Conservation (phyloP, 1,140 invertebrate genomes). For the Pectinophora gossypiella region DNA sequence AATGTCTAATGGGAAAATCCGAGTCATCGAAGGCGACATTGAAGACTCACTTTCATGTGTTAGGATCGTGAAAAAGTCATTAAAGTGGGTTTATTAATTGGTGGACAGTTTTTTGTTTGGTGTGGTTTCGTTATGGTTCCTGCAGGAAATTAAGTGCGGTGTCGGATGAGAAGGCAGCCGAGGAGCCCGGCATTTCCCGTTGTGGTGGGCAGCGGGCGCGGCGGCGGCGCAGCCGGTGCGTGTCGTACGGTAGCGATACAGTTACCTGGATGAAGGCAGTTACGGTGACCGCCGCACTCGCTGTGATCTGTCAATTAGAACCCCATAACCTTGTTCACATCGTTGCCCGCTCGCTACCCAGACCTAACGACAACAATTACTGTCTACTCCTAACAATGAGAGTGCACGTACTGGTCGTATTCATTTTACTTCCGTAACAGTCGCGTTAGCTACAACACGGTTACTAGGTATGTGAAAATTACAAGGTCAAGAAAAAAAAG, state of each 20-base stretch:
- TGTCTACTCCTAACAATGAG: constrained; percentile 23
- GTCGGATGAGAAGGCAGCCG: constrained; percentile 16
- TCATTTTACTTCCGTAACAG: background rate
- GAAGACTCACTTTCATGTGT: constrained; percentile 33
- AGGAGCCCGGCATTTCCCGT: constrained; percentile 41
- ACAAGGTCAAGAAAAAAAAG: constrained; percentile 1
- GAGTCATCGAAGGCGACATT: constrained; percentile 14
- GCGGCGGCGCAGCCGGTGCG: constrained; percentile 27
- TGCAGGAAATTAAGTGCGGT: constrained; percentile 42
- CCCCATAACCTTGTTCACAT: constrained; percentile 49
- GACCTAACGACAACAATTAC: constrained; percentile 34
- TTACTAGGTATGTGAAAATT: background rate
- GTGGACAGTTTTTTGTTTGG: constrained; percentile 29
- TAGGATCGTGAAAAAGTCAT: background rate
- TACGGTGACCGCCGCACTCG: constrained; percentile 35
- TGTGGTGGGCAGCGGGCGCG: constrained; percentile 25
- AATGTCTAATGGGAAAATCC: constrained; percentile 34
- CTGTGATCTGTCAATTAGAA: constrained; percentile 53
- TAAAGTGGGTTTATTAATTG: constrained; percentile 20
- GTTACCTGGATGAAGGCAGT: constrained; percentile 46
- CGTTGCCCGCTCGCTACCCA: constrained; percentile 16
- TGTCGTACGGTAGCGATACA: constrained; percentile 53
- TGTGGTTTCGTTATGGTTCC: constrained; percentile 38
- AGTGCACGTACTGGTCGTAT: constrained; percentile 5
- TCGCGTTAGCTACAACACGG: background rate